phyloP scores from a whole-genome alignment of 1,140 invertebrate genomes.

The Euura lappo region DNA sequence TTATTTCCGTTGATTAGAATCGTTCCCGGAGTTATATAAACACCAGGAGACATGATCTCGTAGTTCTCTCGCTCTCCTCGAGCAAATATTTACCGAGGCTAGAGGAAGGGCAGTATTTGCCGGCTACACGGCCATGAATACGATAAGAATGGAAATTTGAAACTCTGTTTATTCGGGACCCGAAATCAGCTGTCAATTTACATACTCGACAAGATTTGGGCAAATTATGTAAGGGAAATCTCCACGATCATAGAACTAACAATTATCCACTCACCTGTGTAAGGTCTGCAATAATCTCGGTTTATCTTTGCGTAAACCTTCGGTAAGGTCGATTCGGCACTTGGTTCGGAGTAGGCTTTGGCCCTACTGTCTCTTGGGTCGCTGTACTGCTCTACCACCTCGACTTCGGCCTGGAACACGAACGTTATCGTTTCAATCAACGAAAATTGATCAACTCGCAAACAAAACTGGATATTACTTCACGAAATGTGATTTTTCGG shows the following conservation, averaged over 20 bases:
- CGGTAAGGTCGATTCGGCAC: conserved; percentile 52
- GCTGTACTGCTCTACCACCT: conserved; percentile 60
- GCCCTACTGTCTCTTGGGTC: conserved; percentile 61
- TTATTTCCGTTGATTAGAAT: too few relatives aligned
- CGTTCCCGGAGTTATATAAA: too few relatives aligned
- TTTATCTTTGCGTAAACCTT: conserved; percentile 63
- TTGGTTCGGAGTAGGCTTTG: conserved; percentile 54
- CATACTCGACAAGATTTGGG: conserved; percentile 29
- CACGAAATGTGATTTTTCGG: conserved; percentile 10
- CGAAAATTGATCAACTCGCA: conserved; percentile 11
- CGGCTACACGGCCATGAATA: conserved; percentile 42
- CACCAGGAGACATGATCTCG: too few relatives aligned
- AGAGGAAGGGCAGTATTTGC: conserved; percentile 6
- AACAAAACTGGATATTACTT: conserved; percentile 30
- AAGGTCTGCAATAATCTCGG: conserved; percentile 66
- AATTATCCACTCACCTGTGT: conserved; percentile 55
- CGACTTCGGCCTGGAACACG: conserved; percentile 52
- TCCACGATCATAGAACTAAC: too few relatives aligned
- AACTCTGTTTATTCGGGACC: conserved; percentile 40
- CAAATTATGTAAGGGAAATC: too few relatives aligned
- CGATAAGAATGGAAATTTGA: conserved; percentile 46
- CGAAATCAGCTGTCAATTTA: conserved; percentile 39
- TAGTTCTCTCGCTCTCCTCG: neutral
- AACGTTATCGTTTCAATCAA: neutral
- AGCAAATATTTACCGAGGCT: neutral